Evolutionary conservation across 2,888 invertebrate species (phyloP), one percentile per base, ranked within the genome.

Genomic region (Panorpa germanica): DNA sequence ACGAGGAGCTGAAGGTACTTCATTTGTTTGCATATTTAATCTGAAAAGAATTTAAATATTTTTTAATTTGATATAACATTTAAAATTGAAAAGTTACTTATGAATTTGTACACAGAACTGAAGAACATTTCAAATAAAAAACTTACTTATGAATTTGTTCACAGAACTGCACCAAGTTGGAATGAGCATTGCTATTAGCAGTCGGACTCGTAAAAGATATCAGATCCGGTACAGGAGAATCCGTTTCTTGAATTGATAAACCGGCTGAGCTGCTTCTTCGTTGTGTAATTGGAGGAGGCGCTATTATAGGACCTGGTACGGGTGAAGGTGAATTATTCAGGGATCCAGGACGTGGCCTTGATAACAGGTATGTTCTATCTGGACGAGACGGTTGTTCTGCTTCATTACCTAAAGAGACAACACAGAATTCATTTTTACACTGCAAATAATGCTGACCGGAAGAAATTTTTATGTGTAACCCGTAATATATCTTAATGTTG

Each of bases 121-220:
- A 19, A 16, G 10, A 26, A 34, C 18, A 24, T 24, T 12, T n/a
- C 10, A 4, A 20, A 26, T 16, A 47, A 8, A 6, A 27, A 20
- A 41, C 48, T 45, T 47, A 60, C 61, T 56, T 63, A 42, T 63
- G 63, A 37, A 63, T 52, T 42, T 65, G 62, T 31, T 60, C 60
- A 35, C 69, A 64, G 40, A 70, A 59, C 37, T 70, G 65, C 37
- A 70, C 69, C 40, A 69, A 59, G 29, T 61, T 59, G 7, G 58
- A 56, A 47, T 61, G 61, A 2, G 58, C 45, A 38, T 57, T 52
- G 42, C 61, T 50, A 33, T 61, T 51, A 38, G 61, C 50, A 4
- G 65, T 64, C 12, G 75, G 75, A 48, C 71, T 75, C 12, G 68
- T 52, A 45, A 77, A 77, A 9, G 73, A 75, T 41, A 77, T 77